Evolutionary conservation across 2,888 invertebrate genomes (phyloP).

Genomic region (Parnassius smintheus): DNA sequence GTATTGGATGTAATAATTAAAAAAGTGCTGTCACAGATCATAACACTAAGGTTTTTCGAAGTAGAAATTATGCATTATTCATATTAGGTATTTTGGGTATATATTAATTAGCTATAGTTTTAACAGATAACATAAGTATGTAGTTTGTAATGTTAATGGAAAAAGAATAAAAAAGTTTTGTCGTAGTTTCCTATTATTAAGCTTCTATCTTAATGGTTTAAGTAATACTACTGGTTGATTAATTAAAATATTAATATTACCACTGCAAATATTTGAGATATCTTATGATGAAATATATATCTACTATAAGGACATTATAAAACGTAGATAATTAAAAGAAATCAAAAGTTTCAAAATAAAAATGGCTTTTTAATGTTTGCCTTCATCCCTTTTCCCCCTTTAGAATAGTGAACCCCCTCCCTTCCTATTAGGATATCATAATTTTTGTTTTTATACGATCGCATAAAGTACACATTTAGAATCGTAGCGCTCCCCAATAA

Average conservation of each 20-base stretch:
- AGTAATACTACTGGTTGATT: constrained; percentile 80
- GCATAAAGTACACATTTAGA: constrained; percentile 36
- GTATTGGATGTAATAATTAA: constrained; percentile 70
- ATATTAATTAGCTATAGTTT: constrained; percentile 80
- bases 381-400: constrained; percentile 35
- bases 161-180: constrained; percentile 72
- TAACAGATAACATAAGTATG: constrained; percentile 80
- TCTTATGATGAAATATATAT: constrained; percentile 82
- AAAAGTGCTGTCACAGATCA: constrained; percentile 71
- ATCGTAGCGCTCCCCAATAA: constrained; percentile 45
- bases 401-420: constrained; percentile 40
- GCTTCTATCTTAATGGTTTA: constrained; percentile 81
- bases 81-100: constrained; percentile 81
- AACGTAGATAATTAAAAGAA: constrained; percentile 83
- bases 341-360: constrained; percentile 80
- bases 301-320: constrained; percentile 82
- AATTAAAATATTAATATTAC: constrained; percentile 81
- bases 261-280: constrained; percentile 82
- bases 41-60: constrained; percentile 74
- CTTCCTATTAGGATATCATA: constrained; percentile 55
- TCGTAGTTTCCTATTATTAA: constrained; percentile 81
- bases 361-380: constrained; percentile 77
- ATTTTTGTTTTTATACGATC: constrained; percentile 73
- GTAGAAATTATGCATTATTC: constrained; percentile 80
- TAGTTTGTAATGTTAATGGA: constrained; percentile 79